Base-by-base conservation (phyloP, 2,113 vertebrate genomes). In the Podarcis cretensis region DNA sequence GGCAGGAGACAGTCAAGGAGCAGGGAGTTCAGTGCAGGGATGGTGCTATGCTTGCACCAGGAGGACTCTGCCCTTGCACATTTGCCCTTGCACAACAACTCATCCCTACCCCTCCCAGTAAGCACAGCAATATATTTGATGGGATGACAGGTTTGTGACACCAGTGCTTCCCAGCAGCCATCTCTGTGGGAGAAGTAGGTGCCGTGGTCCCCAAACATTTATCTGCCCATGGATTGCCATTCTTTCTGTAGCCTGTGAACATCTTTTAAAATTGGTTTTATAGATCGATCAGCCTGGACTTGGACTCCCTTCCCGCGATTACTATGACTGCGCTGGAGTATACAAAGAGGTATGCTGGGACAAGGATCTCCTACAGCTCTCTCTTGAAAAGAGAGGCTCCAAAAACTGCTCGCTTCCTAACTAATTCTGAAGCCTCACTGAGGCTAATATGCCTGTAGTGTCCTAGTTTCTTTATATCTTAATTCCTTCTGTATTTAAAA, bases 231-330 rank as follows among this genome's bases (percentile, higher is more conserved):
- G 54, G 57, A 23, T 2, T 81, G 27, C 71, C 23, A 23, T 16
- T 68, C 73, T 77, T 1, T 90, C 27, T 85, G 68, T 6, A 18
- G 23, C 18, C 88, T 89, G 48, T 54, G 73, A n/a, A 76, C 63
- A 86, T 92, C 12, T 82, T 76, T 63, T 6, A 27, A 57, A 1
- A 14, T 76, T 89, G 74, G 73, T 89, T 93, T 95, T 69, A 14
- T 87, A 99, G 99, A 97, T 99, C 86, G 99, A 99, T 89, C 99
- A 99, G 85, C 98, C 98, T 32, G 97, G 95, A 79, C 97, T 99
- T 40, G 98, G 98, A 86, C 97, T 99, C 40, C 97, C 98, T 92
- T 99, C 98, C 91, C 97, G 98, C 91, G 98, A 99, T 95, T 98
- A 99, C 95, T 99, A 98, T 1, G 94, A 96, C 20, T 99, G 98